phyloP scores from a whole-genome alignment of 1,140 invertebrate species.

The Helicorthomorpha holstii region DNA sequence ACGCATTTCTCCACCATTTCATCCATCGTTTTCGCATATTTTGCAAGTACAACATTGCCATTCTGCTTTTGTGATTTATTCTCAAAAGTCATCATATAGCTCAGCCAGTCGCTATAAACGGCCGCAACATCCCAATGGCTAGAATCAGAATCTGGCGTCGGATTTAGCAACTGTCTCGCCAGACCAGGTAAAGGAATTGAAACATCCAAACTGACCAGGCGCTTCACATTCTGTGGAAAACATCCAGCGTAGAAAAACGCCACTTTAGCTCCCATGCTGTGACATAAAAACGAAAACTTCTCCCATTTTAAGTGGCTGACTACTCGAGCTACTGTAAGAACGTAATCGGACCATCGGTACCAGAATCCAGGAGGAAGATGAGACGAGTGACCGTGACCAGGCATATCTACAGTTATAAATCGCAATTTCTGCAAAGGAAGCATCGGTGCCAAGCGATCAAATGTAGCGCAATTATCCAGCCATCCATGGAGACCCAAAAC shows the following conservation, averaged over 20 bases:
- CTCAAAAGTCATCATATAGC: background rate
- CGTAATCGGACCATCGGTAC: background rate
- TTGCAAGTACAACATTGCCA: too few relatives aligned
- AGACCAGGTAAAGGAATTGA: background rate
- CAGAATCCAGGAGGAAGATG: background rate
- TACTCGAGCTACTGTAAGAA: background rate
- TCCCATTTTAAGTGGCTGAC: background rate
- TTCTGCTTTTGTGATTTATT: background rate
- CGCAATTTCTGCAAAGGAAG: background rate
- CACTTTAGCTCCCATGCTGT: background rate
- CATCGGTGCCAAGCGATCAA: conserved; percentile 35
- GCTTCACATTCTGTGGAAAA: background rate
- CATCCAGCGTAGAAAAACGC: background rate
- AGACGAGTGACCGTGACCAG: background rate
- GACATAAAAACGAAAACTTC: background rate
- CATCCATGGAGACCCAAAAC: conserved; percentile 57
- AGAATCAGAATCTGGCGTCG: too few relatives aligned
- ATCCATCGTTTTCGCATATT: too few relatives aligned
- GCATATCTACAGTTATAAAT: background rate
- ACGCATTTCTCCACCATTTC: too few relatives aligned
- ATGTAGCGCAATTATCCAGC: conserved; percentile 73
- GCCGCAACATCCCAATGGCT: too few relatives aligned
- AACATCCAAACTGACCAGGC: background rate
- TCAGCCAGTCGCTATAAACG: too few relatives aligned
- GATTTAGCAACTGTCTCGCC: background rate